A percentile compares a stretch with the other conserved stretches of the same genome.
Evolutionary conservation across 2,113 vertebrate species (phyloP).

Genomic region (Terrapene triunguis): DNA sequence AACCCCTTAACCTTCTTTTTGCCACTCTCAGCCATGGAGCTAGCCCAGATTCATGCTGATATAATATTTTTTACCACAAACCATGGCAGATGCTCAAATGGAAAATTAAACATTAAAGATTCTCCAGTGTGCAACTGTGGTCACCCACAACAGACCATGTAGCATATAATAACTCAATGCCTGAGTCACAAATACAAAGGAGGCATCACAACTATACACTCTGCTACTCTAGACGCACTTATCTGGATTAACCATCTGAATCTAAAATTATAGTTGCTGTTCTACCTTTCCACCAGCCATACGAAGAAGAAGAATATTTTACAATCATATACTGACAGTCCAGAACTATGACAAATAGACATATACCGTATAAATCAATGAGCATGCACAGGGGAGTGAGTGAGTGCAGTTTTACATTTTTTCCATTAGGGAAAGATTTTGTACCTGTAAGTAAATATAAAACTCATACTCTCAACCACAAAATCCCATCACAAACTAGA

Average conservation of each 20-base stretch:
- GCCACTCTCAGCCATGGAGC: background rate
- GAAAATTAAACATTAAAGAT: too few species aligned
- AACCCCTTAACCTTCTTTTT: background rate
- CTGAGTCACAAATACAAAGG: too few species aligned
- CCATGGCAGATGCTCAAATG: too few species aligned
- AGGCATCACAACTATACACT: too few species aligned
- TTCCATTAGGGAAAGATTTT: constrained; percentile 31
- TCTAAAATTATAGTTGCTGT: too few species aligned
- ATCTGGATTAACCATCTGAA: too few species aligned
- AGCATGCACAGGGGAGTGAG: background rate
- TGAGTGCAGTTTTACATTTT: background rate
- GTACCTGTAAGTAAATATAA: constrained; percentile 47
- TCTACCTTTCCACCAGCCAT: too few species aligned
- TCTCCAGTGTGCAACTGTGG: too few species aligned
- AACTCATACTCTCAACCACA: background rate
- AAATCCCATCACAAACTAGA: constrained; percentile 50
- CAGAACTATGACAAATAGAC: background rate
- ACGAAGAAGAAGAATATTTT: too few species aligned
- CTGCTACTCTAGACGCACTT: too few species aligned
- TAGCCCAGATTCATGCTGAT: background rate
- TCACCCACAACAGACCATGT: too few species aligned
- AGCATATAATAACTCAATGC: too few species aligned
- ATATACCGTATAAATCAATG: background rate
- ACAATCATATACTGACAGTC: background rate
- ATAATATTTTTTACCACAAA: background rate